Conservation (phyloP, 2,888 invertebrate species). For the Drosophila ezoana region DNA sequence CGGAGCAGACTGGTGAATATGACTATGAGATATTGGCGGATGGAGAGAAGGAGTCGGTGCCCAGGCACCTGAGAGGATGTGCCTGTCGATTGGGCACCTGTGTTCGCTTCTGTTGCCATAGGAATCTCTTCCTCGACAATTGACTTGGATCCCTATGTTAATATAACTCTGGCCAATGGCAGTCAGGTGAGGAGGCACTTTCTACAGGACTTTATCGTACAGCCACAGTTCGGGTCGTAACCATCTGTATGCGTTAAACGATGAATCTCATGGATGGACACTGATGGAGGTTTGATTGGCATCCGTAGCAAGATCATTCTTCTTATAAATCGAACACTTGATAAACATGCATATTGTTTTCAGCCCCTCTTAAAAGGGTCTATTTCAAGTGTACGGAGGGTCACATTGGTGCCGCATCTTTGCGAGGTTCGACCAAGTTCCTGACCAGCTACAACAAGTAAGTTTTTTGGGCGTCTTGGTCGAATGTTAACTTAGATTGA, state of each 20-base stretch:
- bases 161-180: conserved; percentile 24
- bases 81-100: conserved; percentile 76
- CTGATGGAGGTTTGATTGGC: conserved; percentile 35
- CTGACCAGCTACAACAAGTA: too few species aligned
- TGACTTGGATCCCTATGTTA: conserved; percentile 24
- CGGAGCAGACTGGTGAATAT: conserved; percentile 47
- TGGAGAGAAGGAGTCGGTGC: conserved; percentile 14
- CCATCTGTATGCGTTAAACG: conserved; percentile 7
- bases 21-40: conserved; percentile 44
- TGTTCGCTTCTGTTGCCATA: conserved; percentile 75
- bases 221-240: conserved; percentile 14
- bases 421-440: too few species aligned
- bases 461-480: too few species aligned
- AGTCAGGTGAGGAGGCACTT: conserved; percentile 12
- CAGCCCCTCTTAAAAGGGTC: too few species aligned
- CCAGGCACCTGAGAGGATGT: conserved; percentile 69
- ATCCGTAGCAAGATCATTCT: accelerated
- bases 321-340: background rate
- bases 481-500: too few species aligned
- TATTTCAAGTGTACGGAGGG: too few species aligned
- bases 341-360: too few species aligned
- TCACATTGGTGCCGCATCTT: too few species aligned
- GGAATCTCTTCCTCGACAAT: conserved; percentile 10
- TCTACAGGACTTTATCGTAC: conserved; percentile 37
- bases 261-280: conserved; percentile 31